These are phyloP conservation scores for Sarcophaga variegata DNA, from an alignment of 2,888 invertebrate genomes.

Conservation along the genomic window DNA sequence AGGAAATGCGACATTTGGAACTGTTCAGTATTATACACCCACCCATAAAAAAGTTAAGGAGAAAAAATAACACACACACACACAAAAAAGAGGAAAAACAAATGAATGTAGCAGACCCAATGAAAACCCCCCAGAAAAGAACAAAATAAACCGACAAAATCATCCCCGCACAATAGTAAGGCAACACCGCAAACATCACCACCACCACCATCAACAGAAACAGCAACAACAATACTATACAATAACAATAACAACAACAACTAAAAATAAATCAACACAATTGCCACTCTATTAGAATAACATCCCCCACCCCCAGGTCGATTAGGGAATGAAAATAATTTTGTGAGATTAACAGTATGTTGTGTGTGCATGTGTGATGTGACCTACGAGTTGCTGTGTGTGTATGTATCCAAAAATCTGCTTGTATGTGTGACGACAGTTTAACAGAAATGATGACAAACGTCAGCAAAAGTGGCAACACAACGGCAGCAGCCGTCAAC, in stretches of 20 bases:
- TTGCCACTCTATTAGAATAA: neutral
- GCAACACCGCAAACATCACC: neutral
- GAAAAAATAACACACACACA: neutral
- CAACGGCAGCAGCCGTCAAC: conserved; percentile 78
- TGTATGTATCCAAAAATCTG: neutral
- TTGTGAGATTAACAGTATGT: neutral
- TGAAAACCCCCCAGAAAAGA: conserved; percentile 13
- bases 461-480: conserved; percentile 70
- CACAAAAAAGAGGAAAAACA: too few species aligned
- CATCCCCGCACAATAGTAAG: conserved; percentile 9
- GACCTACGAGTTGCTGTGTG: neutral
- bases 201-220: neutral
- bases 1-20: conserved; percentile 31
- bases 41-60: conserved; percentile 20
- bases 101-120: conserved; percentile 37
- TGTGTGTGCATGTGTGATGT: neutral
- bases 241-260: conserved; percentile 2
- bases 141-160: too few species aligned
- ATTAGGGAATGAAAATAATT: neutral
- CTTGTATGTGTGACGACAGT: conserved; percentile 5
- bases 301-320: neutral
- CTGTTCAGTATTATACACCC: conserved; percentile 2
- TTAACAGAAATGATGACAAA: conserved; percentile 62
- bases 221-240: too few species aligned
- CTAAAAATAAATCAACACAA: conserved; percentile 34